Base-by-base conservation (phyloP, 2,797 vertebrate genomes). In the Remorina albescens region DNA sequence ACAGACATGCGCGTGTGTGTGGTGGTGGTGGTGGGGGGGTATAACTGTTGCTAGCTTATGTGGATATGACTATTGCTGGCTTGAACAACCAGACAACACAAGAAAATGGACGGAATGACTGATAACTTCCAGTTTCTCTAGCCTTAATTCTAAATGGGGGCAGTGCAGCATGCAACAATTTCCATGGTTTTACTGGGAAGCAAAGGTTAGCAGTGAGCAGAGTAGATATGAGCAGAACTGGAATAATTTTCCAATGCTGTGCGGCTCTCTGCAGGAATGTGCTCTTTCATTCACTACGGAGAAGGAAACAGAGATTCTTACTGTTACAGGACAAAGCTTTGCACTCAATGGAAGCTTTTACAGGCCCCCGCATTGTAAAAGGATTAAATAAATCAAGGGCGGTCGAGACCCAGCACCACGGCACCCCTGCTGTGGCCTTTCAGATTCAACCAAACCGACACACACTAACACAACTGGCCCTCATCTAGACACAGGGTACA, bases 311-410 rank as follows among this genome's bases (percentile, higher is more conserved):
- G 84, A 86, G 91, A 88, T 89, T 91, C 90, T 85, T 91, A 90
- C 80, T 92, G 90, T 91, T 86, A 80, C 84, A 82, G 82, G 81
- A 94, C 92, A 93, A 93, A 92, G 90, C 86, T 83, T 85, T 83
- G 62, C 23, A 77, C 86, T 89, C 90, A 90, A 71, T 90, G 84
- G 89, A 92, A 87, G 80, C 90, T 86, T 93, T 93, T 93, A 91
- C 87, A 91, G 83, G 82, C 82, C 84, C 87, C 78, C 86, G 67
- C 79, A 90, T 91, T 90, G 92, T 93, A 82, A 90, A 89, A 84
- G 88, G 88, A 89, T 91, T 90, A 91, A 91, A 93, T 94, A 93
- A 94, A 95, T 93, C 91, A 93, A 87, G 89, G 81, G 86, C n/a
- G 72, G 86, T 82, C 39, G 57, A 87, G 91, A 87, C 79, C 87